Evolutionary conservation across 2,888 invertebrate genomes (phyloP).

Genomic region (Euzetes globulus): DNA sequence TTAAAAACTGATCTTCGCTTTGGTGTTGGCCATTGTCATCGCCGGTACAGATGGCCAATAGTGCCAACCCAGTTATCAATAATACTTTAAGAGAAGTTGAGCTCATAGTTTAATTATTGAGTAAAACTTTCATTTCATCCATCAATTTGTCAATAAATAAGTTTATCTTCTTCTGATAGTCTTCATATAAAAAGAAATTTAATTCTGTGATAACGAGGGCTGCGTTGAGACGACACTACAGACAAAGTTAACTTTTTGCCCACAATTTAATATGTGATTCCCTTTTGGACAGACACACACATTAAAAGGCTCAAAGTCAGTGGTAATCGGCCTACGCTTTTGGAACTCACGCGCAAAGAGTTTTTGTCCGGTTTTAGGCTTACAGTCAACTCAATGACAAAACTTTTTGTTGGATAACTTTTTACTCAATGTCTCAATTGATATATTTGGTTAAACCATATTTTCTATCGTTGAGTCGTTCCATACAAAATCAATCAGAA

Average conservation of each 20-base stretch:
- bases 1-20: not conserved
- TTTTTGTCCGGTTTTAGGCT: not conserved
- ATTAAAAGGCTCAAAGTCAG: not conserved
- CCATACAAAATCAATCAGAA: no score
- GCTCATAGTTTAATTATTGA: not conserved
- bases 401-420: no score
- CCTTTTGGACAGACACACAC: not conserved
- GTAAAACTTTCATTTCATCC: not conserved
- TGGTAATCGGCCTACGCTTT: slow-evolving; percentile 22
- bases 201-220: not conserved
- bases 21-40: not conserved
- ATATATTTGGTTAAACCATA: no score
- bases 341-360: slow-evolving; percentile 16
- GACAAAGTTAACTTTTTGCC: not conserved
- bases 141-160: not conserved
- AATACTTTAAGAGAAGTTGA: not conserved
- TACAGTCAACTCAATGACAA: not conserved
- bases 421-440: no score
- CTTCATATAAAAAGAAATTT: not conserved
- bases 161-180: not conserved
- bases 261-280: not conserved
- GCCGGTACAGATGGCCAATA: slow-evolving; percentile 2
- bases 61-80: not conserved
- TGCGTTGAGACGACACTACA: not conserved
- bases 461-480: no score